Evolutionary conservation across 1,140 invertebrate species (phyloP), one percentile per base, ranked within the genome.

Genomic region (Chironomus tepperi): DNA sequence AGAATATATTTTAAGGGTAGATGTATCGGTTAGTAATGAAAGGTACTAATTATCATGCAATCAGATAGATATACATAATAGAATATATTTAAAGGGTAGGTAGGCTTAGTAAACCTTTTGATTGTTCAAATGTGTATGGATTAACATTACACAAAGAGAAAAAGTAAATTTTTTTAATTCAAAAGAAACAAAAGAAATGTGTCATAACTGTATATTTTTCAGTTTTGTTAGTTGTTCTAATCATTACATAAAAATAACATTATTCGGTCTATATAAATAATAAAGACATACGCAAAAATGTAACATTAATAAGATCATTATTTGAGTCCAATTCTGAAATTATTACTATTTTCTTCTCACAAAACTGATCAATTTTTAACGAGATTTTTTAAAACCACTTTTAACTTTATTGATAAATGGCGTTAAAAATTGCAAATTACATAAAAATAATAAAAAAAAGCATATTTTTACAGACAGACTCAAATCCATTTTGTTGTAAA

Each of bases 71-170:
- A 57, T 15, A 57, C 47, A 57, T 12, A 10, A 57, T 57, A 57
- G n/a, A 57, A n/a, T 57, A 57, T 57, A 57, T n/a, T 57, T 57
- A 57, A 57, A 57, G 47, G 47, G 47, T 57, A 15, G 12, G 47
- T 34, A 34, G 24, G 24, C 5, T 34, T 34, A 34, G 2, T 34
- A 34, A 34, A 34, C 24, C 12, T 57, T n/a, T 57, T 57, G n/a
- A 57, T n/a, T 57, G n/a, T 57, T 57, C 47, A 57, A n/a, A 57
- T 34, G 24, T 34, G 24, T 34, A 5, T 34, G 24, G 5, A 34
- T 34, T 34, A 34, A 34, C 24, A 34, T 34, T 34, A 34, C 24
- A 57, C 47, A 57, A 57, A 57, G 12, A 57, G 12, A 15, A 57
- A 57, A 57, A 57, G 5, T n/a, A 57, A 12, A 57, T 57, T 57